Evolutionary conservation across 2,888 invertebrate genomes (phyloP), one percentile per base, ranked within the genome.

Genomic region (Bellardia bayeri): DNA sequence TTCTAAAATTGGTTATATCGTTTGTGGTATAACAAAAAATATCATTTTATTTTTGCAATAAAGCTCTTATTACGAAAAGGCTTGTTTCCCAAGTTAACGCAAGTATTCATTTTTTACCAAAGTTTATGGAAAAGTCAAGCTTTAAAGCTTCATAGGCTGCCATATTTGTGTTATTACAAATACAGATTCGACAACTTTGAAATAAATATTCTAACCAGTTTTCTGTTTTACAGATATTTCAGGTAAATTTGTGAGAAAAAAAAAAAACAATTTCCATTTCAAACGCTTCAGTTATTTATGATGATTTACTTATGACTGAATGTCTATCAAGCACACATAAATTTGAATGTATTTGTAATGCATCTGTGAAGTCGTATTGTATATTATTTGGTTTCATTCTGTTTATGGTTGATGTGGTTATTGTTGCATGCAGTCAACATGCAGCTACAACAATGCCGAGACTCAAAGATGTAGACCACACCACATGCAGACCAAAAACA

Each of bases 241-340:
- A 4, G 16, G 30, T 30, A 58, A 23, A 58, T 33, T 13, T 58
- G 3, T 30, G 2, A 13, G 13, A 30, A 61, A n/a, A 63, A 63
- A 63, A 6, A 13, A 37, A 49, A 69, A 79, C 61, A 23, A 63
- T 45, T 61, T 74, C 37, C 3, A 63, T 74, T 86, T 86, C 54
- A 69, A 86, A 80, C 82, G 75, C 82, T 83, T 86, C 75, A 86
- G 86, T 86, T 86, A 69, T 69, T 84, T 75, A 45, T 80, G 63
- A 69, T 80, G 58, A 79, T 76, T 66, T 42, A 71, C 66, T 83
- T 82, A 64, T 56, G 42, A 69, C 75, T 42, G 64, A 7, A 58
- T 80, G 68, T 75, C 85, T 80, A 74, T 75, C 85, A 85, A 75
- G 69, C 80, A n/a, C 75, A 61, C 74, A 69, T 75, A 63, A 74